Evolutionary conservation across 2,888 invertebrate genomes (phyloP).

Genomic region (Ophonus ardosiacus): DNA sequence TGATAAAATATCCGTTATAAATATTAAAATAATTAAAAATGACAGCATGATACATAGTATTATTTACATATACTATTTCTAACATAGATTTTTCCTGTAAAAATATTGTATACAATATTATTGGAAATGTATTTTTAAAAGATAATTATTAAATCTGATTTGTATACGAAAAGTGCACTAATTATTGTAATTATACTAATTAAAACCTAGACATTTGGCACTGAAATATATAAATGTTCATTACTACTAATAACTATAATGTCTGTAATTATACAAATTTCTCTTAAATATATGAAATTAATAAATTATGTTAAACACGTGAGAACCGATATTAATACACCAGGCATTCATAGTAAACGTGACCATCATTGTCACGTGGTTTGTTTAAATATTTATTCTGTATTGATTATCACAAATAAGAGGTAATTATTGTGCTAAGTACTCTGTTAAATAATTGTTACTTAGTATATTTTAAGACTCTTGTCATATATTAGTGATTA

Average conservation of each 20-base stretch:
- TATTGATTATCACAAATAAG: slow-evolving; percentile 14
- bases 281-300: neutral
- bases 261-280: neutral
- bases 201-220: neutral
- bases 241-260: slow-evolving; percentile 1
- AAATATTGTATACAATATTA: too few relatives aligned
- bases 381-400: slow-evolving; percentile 27
- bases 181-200: slow-evolving; percentile 1
- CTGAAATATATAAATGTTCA: neutral
- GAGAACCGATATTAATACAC: neutral
- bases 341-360: neutral
- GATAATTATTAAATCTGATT: too few relatives aligned
- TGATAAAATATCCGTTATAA: too few relatives aligned
- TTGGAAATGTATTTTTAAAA: too few relatives aligned
- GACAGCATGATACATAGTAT: too few relatives aligned
- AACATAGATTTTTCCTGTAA: too few relatives aligned
- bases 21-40: too few relatives aligned
- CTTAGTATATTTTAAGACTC: neutral
- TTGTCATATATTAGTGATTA: neutral
- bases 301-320: neutral
- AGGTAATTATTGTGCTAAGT: slow-evolving; percentile 6
- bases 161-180: neutral
- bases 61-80: too few relatives aligned
- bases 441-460: neutral
- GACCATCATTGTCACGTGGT: neutral